Evolutionary conservation across 2,797 vertebrate species (phyloP), one percentile per base, ranked within the genome.

Genomic region (Malacoctenus gilli): DNA sequence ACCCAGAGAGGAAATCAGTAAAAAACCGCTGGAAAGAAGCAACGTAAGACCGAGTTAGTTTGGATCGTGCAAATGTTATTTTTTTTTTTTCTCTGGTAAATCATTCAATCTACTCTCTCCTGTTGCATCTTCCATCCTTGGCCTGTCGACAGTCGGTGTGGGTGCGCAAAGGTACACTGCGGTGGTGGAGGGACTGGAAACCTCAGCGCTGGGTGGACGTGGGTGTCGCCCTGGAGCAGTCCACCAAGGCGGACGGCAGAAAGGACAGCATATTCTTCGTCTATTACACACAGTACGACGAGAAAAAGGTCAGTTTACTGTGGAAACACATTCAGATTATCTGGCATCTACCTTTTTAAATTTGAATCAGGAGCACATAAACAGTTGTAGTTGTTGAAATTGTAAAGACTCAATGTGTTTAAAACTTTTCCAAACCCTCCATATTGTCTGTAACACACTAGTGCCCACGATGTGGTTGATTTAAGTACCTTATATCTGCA

Each of bases 141-240:
- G 22, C 46, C 42, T 39, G 16, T 39, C 5, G 3, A 5, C 80
- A 99, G 97, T 96, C 94, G 0, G 94, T 99, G 69, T 97, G 95
- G 94, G 92, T 99, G 74, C 95, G 94, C 71, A 95, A 93, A 2
- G 95, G 94, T 2, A 15, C 84, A 1, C 57, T 99, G 84, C 94
- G 93, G 21, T 99, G 97, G 97, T 98, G 95, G 96, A 93, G 95
- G 21, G 95, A 95, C 69, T 96, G 95, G 95, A 94, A 93, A 57
- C 97, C 96, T 3, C 89, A 95, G 42, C 95, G 93, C 54, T 98
- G 96, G 96, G 86, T 96, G 63, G 95, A 98, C 0, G 95, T 95
- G 28, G 85, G 91, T 0, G 93, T 98, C 0, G 94, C 94, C 1
- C 91, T 99, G 10, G 97, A 99, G 84, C 95, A 96, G 83, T 95